phyloP scores from a whole-genome alignment of 2,888 invertebrate genomes.

The Noctua comes region DNA sequence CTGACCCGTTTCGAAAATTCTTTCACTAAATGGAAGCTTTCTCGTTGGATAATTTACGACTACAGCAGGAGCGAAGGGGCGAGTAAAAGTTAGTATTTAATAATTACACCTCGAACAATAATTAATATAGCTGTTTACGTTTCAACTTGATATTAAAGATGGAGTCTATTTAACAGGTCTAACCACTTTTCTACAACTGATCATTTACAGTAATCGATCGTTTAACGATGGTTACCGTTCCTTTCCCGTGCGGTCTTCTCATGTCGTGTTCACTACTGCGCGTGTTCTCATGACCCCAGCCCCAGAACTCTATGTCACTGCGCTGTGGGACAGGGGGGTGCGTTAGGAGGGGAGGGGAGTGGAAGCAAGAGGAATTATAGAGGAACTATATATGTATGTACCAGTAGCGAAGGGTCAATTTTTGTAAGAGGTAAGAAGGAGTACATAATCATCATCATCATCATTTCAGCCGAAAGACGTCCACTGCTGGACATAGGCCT shows the following conservation, averaged over 20 bases:
- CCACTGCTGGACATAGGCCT: too few relatives aligned
- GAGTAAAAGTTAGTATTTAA: too few relatives aligned
- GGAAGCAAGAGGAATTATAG: background rate
- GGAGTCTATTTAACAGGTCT: background rate
- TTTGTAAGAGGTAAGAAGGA: too few relatives aligned
- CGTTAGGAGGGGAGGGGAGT: constrained; percentile 23
- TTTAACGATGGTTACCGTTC: constrained; percentile 36
- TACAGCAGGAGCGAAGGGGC: too few relatives aligned
- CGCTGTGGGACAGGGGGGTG: constrained; percentile 68
- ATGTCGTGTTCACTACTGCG: constrained; percentile 65
- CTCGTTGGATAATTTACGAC: too few relatives aligned
- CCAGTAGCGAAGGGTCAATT: too few relatives aligned
- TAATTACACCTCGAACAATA: too few relatives aligned
- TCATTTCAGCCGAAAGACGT: too few relatives aligned
- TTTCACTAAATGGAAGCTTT: too few relatives aligned
- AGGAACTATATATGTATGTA: background rate
- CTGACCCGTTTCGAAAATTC: too few relatives aligned
- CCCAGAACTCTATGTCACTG: constrained; percentile 82
- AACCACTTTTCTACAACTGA: background rate
- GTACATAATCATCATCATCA: too few relatives aligned
- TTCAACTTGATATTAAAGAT: background rate
- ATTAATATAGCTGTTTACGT: background rate
- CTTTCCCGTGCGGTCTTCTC: constrained; percentile 60
- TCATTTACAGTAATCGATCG: background rate
- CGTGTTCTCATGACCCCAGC: constrained; percentile 79